These are phyloP conservation scores for Hyposmocoma kahamanoa DNA, from an alignment of 1,140 invertebrate genomes.

Conservation along the genomic window DNA sequence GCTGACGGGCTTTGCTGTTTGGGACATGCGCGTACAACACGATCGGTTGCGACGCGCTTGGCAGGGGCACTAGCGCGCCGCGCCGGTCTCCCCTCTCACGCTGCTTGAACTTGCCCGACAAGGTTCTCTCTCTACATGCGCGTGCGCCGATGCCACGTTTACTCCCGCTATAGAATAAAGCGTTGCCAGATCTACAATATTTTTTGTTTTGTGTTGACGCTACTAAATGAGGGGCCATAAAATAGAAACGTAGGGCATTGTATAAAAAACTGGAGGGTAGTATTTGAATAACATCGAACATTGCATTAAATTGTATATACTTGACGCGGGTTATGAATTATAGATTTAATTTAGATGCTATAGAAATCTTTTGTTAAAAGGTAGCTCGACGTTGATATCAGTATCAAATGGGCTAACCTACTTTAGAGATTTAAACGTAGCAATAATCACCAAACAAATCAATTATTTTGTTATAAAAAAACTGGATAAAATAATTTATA, in stretches of 20 bases:
- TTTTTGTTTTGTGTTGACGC: constrained; percentile 67
- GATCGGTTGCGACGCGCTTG: constrained; percentile 30
- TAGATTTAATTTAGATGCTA: too few relatives aligned
- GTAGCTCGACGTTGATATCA: too few relatives aligned
- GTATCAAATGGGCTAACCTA: too few relatives aligned
- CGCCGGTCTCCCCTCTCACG: constrained; percentile 35
- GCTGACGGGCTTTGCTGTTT: background rate
- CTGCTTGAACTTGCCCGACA: constrained; percentile 44
- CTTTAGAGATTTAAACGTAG: too few relatives aligned
- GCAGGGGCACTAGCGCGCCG: constrained; percentile 46
- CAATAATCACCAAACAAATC: too few relatives aligned
- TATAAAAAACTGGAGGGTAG: constrained; percentile 32
- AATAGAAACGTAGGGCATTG: constrained; percentile 52
- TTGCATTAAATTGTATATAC: background rate
- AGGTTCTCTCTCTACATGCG: constrained; percentile 54
- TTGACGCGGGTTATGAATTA: too few relatives aligned
- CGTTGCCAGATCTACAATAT: constrained; percentile 54
- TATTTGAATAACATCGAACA: too few relatives aligned
- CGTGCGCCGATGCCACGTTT: constrained; percentile 58
- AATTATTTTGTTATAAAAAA: too few relatives aligned
- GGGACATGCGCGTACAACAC: background rate
- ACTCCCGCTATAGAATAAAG: constrained; percentile 32
- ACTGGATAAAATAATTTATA: too few relatives aligned
- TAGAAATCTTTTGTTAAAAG: too few relatives aligned
- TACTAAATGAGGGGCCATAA: constrained; percentile 61